These are phyloP conservation scores for Tyto alba DNA, from an alignment of 2,113 vertebrate species.

Conservation along the genomic window DNA sequence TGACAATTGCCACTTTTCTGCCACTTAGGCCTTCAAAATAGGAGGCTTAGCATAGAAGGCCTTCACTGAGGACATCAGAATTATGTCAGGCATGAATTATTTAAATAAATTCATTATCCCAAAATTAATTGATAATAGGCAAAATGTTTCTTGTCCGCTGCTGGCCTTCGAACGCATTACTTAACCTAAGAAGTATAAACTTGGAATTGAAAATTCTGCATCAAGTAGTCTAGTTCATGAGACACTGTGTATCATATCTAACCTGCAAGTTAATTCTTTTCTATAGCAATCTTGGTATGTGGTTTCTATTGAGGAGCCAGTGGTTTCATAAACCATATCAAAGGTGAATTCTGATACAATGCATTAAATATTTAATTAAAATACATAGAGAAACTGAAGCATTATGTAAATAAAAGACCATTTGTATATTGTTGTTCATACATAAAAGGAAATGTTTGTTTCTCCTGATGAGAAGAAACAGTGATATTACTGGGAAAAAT, in stretches of 20 bases:
- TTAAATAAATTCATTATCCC: not conserved
- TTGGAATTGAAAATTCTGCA: not conserved
- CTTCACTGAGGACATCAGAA: not conserved
- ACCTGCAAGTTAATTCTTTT: not conserved
- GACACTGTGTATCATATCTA: not conserved
- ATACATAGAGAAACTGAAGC: not conserved
- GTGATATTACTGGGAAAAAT: not conserved
- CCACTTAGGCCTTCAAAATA: not conserved
- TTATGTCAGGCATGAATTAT: not conserved
- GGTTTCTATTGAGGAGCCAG: not conserved
- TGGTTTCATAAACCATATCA: not conserved
- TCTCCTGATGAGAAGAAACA: not conserved
- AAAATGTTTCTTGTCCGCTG: not conserved
- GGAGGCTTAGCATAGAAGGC: rapidly evolving
- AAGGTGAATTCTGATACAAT: not conserved
- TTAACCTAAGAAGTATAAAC: not conserved
- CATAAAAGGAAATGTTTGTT: not conserved
- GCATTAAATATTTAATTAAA: not conserved
- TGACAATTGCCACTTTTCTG: not conserved
- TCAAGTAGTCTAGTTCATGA: not conserved
- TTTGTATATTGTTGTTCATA: not conserved
- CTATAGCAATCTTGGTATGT: not conserved
- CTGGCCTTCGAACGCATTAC: not conserved
- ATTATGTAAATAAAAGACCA: not conserved
- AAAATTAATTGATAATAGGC: not conserved